phyloP scores from a whole-genome alignment of 2,888 invertebrate species.

The Drosophila monieri region DNA sequence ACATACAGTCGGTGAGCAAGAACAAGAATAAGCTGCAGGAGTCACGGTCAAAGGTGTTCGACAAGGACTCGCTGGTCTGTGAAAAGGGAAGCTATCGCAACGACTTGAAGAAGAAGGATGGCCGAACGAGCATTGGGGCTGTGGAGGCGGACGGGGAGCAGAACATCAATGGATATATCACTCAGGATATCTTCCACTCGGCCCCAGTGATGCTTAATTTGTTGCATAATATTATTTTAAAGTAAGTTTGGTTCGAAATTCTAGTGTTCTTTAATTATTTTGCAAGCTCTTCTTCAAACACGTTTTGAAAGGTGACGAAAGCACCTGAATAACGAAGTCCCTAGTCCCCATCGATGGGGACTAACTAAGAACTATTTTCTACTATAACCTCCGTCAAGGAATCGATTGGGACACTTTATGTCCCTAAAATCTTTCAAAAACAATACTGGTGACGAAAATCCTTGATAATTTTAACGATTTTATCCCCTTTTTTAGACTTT shows the following conservation, averaged over 20 bases:
- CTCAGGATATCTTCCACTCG: slow-evolving; percentile 88
- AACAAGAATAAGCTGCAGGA: not conserved
- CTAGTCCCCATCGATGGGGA: too few relatives aligned
- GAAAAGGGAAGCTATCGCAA: slow-evolving; percentile 34
- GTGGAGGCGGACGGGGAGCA: slow-evolving; percentile 48
- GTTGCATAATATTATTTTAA: slow-evolving; percentile 83
- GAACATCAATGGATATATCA: slow-evolving; percentile 78
- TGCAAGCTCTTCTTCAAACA: too few relatives aligned
- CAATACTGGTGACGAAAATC: too few relatives aligned
- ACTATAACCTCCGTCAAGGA: not conserved
- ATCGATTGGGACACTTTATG: too few relatives aligned
- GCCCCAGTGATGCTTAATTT: slow-evolving; percentile 73
- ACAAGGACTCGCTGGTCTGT: slow-evolving; percentile 54
- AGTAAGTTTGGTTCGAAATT: slow-evolving; percentile 55
- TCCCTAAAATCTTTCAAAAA: too few relatives aligned
- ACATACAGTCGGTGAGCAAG: slow-evolving; percentile 38
- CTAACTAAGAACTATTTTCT: too few relatives aligned
- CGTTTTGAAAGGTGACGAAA: too few relatives aligned
- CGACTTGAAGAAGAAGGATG: slow-evolving; percentile 12
- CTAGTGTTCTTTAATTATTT: too few relatives aligned
- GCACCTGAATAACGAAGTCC: too few relatives aligned
- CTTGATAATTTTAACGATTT: too few relatives aligned
- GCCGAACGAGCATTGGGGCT: slow-evolving; percentile 58
- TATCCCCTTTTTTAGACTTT: too few relatives aligned
- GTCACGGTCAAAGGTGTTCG: slow-evolving; percentile 39